Evolutionary conservation across 2,113 vertebrate genomes (phyloP), one percentile per base, ranked within the genome.

Genomic region (Cyanoderma ruficeps): DNA sequence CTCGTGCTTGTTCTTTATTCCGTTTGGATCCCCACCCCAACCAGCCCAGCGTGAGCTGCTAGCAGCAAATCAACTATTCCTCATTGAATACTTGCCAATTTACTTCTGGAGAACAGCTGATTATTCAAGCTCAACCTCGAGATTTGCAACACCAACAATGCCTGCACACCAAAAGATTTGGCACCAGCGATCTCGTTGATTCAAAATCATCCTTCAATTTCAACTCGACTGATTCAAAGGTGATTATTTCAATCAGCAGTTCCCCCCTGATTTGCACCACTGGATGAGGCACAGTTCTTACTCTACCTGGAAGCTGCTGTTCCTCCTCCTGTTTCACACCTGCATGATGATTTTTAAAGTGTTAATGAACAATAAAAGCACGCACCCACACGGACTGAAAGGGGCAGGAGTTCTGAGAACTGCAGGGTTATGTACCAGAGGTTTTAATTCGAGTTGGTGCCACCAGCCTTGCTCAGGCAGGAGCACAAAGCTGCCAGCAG

Each of bases 231-330:
- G 83, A 96, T 87, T 83, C 72, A 31, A 87, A 80, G 68, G 11
- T 5, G 61, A 70, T 91, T 81, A 61, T 80, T 87, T 72, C 47
- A 83, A 95, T 93, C 82, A 94, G 79, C 49, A 64, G n/a, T 31
- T 91, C 79, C 78, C 82, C 92, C 83, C 68, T 83, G 89, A 96
- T 91, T 95, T n/a, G 81, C 91, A 91, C 65, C 90, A 72, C 77
- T 55, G 90, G 53, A 39, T 33, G 65, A 8, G 55, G 31, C 17
- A 70, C 44, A 23, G 1, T 65, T 95, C 72, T 97, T 98, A 98
- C 98, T 98, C 98, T 99, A 99, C 99, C 99, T 99, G 99, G 97
- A 86, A 98, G 98, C 96, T 98, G 99, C 97, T 97, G 98, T 97
- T 98, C 98, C 96, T 99, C 99, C 98, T 98, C 98, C 97, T 98